Conservation (phyloP, 2,113 vertebrate species). For the Campylomormyrus numenius region DNA sequence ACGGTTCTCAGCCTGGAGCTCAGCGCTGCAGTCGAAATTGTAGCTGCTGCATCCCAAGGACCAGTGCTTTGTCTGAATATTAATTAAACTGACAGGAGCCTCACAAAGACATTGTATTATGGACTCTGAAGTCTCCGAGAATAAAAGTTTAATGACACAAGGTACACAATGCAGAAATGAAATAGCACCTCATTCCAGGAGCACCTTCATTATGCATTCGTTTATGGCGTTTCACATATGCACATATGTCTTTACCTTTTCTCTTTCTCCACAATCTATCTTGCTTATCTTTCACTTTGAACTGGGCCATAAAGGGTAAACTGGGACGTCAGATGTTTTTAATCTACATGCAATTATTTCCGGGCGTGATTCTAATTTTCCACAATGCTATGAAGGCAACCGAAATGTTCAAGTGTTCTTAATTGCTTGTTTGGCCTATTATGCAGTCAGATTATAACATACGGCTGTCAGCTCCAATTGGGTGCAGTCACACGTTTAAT, state of each 20-base stretch:
- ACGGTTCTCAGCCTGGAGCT: background rate
- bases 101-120: background rate
- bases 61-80: constrained; percentile 5
- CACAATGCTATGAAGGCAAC: background rate
- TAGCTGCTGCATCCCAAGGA: background rate
- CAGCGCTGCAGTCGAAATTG: background rate
- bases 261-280: background rate
- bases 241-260: background rate
- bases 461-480: background rate
- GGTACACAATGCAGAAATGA: background rate
- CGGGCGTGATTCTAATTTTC: constrained; percentile 10
- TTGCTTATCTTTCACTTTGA: constrained; percentile 15
- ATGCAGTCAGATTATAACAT: background rate
- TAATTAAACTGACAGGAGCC: constrained; percentile 10
- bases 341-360: constrained; percentile 12
- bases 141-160: constrained; percentile 23
- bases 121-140: constrained; percentile 3
- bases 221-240: background rate
- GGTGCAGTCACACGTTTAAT: background rate
- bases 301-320: constrained; percentile 6
- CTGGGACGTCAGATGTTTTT: constrained; percentile 13
- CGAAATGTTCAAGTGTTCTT: background rate
- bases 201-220: background rate
- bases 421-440: constrained; percentile 3
- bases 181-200: background rate